These are phyloP conservation scores for Oxyteleia sp. DNA, from an alignment of 2,888 invertebrate species.

Conservation along the genomic window DNA sequence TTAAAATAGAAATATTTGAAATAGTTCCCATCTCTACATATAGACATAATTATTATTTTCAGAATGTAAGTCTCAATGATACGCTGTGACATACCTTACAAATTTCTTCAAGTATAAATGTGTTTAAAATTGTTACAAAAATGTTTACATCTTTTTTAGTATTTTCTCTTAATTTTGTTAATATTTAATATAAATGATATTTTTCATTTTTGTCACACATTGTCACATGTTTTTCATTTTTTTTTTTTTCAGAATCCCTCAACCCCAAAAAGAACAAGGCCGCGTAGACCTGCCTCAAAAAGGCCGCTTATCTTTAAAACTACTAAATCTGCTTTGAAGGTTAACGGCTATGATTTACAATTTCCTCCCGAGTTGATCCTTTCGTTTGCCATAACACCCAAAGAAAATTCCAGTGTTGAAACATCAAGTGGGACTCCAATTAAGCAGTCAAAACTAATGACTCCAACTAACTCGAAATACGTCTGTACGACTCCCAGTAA, in stretches of 20 bases:
- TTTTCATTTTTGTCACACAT: no score
- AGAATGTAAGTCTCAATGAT: no score
- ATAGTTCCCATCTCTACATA: no score
- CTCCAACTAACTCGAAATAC: neutral
- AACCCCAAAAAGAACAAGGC: conserved; percentile 89
- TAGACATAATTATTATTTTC: no score
- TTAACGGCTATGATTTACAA: conserved; percentile 41
- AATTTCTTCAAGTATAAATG: no score
- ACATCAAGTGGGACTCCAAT: conserved; percentile 18
- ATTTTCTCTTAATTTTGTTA: no score
- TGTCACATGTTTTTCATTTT: no score
- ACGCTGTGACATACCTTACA: no score
- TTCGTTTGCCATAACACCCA: neutral
- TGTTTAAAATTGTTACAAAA: no score
- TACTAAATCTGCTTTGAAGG: conserved; percentile 29
- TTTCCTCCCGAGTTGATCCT: conserved; percentile 16
- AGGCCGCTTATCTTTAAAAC: conserved; percentile 85
- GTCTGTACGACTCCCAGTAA: conserved; percentile 13
- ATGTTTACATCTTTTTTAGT: no score
- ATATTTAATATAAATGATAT: no score
- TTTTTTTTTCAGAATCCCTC: conserved; percentile 86
- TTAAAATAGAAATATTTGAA: no score
- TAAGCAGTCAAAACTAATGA: conserved; percentile 52
- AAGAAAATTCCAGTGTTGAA: conserved; percentile 33
- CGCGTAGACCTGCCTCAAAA: conserved; percentile 87